Evolutionary conservation across 2,113 vertebrate genomes (phyloP).

Genomic region (Chloroceryle aenea): DNA sequence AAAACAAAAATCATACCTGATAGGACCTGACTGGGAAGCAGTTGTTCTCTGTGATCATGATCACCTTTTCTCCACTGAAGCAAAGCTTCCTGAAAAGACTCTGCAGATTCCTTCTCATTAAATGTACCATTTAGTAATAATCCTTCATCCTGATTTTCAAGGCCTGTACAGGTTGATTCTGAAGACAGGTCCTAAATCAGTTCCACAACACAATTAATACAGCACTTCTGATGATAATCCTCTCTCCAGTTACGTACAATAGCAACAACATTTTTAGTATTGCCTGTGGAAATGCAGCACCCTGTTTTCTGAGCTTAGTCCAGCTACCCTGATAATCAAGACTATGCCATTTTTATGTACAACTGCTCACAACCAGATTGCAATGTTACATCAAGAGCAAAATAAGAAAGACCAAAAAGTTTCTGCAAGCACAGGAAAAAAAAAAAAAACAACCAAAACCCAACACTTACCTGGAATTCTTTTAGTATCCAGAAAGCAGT

Average conservation of each 20-base stretch:
- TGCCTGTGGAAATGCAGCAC: background rate
- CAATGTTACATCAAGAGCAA: background rate
- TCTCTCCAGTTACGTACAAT: background rate
- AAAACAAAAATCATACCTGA: constrained; percentile 75
- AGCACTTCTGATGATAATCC: background rate
- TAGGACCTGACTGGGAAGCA: background rate
- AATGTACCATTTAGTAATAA: constrained; percentile 75
- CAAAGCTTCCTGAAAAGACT: constrained; percentile 83
- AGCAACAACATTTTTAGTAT: background rate
- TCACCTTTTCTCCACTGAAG: constrained; percentile 76
- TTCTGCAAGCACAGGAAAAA: background rate
- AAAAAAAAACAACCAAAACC: no score
- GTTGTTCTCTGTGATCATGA: background rate
- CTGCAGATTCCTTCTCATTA: constrained; percentile 80
- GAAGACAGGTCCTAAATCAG: constrained; percentile 52
- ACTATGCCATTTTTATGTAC: background rate
- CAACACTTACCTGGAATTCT: background rate
- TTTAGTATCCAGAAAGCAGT: background rate
- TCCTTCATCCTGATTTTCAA: background rate
- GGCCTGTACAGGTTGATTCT: background rate
- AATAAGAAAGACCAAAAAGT: background rate
- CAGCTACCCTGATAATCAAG: background rate
- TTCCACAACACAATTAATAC: background rate
- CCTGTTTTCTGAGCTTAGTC: background rate
- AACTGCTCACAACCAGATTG: background rate